Evolutionary conservation across 1,140 invertebrate species (phyloP).

Genomic region (Drosophila nasuta): DNA sequence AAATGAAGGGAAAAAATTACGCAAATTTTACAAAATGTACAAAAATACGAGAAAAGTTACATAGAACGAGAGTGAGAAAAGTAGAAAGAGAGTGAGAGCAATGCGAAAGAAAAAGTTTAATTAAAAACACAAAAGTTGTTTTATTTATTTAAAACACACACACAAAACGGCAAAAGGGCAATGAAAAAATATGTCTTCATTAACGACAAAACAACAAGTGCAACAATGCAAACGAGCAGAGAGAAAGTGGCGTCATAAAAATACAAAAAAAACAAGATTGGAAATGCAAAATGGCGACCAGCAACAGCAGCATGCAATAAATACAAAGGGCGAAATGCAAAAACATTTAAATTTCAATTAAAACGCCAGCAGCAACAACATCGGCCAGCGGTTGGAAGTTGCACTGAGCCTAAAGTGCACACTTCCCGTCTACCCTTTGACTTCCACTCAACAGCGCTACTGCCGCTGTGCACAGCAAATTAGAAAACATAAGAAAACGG

Average conservation of each 20-base stretch:
- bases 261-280: slow-evolving; percentile 32
- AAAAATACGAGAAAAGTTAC: slow-evolving; percentile 56
- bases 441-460: background rate
- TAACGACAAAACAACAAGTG: slow-evolving; percentile 71
- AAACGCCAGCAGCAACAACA: slow-evolving; percentile 46
- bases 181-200: slow-evolving; percentile 83
- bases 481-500: slow-evolving; percentile 64
- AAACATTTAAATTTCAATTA: slow-evolving; percentile 83
- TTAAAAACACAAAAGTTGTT: slow-evolving; percentile 83
- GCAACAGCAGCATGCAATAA: slow-evolving; percentile 61
- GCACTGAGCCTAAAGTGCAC: slow-evolving; percentile 59
- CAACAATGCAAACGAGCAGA: slow-evolving; percentile 63
- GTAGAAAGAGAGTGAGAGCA: slow-evolving; percentile 10
- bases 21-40: slow-evolving; percentile 68
- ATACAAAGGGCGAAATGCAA: slow-evolving; percentile 75
- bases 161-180: slow-evolving; percentile 34
- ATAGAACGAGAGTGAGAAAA: slow-evolving; percentile 1
- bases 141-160: slow-evolving; percentile 75
- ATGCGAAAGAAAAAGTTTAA: slow-evolving; percentile 75
- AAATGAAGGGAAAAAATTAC: slow-evolving; percentile 38
- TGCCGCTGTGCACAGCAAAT: slow-evolving; percentile 58
- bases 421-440: background rate
- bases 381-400: slow-evolving; percentile 8
- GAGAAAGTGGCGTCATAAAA: background rate
- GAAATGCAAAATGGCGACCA: slow-evolving; percentile 4